Percentiles rank a stretch among this genome's conserved stretches.
Evolutionary conservation across 2,888 invertebrate genomes (phyloP).

Genomic region (Pimpla rufipes): DNA sequence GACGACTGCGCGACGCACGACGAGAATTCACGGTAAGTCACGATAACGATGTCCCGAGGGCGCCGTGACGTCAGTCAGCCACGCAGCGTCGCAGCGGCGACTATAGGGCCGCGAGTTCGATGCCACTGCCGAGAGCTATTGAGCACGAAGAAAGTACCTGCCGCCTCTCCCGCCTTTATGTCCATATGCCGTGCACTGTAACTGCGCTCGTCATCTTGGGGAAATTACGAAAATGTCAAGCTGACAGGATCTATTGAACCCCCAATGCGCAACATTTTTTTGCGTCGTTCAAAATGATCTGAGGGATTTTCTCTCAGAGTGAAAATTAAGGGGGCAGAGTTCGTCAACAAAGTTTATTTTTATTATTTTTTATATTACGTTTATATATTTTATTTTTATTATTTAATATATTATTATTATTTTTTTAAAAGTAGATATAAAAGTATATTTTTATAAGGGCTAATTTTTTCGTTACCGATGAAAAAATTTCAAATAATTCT

Average conservation of each 20-base stretch:
- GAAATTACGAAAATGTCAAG: conserved; percentile 1
- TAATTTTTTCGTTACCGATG: no score
- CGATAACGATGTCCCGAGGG: conserved; percentile 33
- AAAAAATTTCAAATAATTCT: no score
- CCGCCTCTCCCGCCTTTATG: conserved; percentile 1
- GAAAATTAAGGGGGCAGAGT: not conserved
- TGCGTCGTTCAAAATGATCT: not conserved
- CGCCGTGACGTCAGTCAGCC: conserved; percentile 33
- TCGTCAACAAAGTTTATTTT: no score
- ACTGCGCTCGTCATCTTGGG: not conserved
- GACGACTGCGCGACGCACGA: not conserved
- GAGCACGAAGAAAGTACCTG: conserved; percentile 35
- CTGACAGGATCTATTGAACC: not conserved
- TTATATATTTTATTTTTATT: no score
- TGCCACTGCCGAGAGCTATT: conserved; percentile 23
- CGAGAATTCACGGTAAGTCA: conserved; percentile 40
- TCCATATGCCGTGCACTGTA: no score
- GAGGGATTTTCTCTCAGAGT: not conserved
- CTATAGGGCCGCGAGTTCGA: conserved; percentile 20
- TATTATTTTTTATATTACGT: no score
- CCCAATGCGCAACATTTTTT: not conserved
- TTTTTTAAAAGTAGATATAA: not conserved
- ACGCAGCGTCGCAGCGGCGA: not conserved
- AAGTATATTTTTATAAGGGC: not conserved
- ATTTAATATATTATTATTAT: not conserved